These are phyloP conservation scores for Trichogramma pretiosum DNA, from an alignment of 1,140 invertebrate genomes.

Conservation along the genomic window DNA sequence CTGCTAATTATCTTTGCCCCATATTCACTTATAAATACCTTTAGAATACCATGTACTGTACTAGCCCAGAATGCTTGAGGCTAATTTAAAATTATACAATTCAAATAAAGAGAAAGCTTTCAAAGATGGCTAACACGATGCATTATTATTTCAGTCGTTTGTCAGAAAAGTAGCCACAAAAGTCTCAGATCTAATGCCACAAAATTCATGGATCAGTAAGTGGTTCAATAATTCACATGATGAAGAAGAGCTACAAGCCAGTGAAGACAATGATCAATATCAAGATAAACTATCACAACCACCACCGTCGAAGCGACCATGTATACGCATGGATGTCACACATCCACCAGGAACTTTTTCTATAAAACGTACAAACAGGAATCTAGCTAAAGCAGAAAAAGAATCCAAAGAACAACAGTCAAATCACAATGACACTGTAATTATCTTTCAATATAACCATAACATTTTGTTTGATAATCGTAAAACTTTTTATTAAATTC, in stretches of 20 bases:
- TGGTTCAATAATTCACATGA: constrained; percentile 40
- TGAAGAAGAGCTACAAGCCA: constrained; percentile 21
- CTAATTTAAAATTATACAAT: background rate
- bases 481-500: no score
- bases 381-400: constrained; percentile 21
- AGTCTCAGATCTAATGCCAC: constrained; percentile 40
- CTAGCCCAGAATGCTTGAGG: background rate
- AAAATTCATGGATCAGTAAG: constrained; percentile 40
- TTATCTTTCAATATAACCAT: constrained; percentile 2
- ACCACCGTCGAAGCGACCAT: constrained; percentile 35
- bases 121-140: constrained; percentile 1
- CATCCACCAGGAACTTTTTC: constrained; percentile 41
- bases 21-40: background rate
- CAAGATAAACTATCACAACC: constrained; percentile 30
- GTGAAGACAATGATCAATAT: constrained; percentile 23
- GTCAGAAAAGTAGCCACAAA: constrained; percentile 43
- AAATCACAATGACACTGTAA: constrained; percentile 20
- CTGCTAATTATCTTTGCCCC: background rate
- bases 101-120: constrained; percentile 3
- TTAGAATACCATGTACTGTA: background rate
- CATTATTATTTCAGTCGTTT: constrained; percentile 36
- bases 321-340: constrained; percentile 40
- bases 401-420: constrained; percentile 24
- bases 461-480: constrained; percentile 6
- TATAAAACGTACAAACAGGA: constrained; percentile 29